Conservation (phyloP, 53 echinoderm and acorn worm species). For the Holothuria leucospilota region DNA sequence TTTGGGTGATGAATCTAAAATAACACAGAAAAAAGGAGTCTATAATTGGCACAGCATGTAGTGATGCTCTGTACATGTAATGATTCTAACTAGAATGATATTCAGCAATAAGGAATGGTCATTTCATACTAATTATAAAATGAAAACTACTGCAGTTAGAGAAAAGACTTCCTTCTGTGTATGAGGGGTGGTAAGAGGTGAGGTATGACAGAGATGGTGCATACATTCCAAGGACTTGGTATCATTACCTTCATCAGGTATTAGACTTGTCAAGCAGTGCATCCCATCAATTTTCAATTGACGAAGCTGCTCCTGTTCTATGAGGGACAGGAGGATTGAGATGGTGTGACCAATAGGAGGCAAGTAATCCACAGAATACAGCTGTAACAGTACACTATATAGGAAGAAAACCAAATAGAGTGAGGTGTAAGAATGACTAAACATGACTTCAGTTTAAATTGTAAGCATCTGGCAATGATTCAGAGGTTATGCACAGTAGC, state of each 20-base stretch:
- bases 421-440: not conserved
- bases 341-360: slow-evolving; percentile 84
- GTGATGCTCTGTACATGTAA: not conserved
- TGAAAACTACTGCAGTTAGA: no score
- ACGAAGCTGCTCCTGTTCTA: slow-evolving; percentile 78
- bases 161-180: no score
- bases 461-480: no score
- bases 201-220: no score
- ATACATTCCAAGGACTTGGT: no score
- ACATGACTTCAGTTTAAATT: no score
- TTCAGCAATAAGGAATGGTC: no score
- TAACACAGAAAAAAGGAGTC: not conserved
- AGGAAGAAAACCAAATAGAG: not conserved
- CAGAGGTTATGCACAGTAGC: no score
- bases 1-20: slow-evolving; percentile 18
- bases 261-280: slow-evolving; percentile 55
- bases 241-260: not conserved
- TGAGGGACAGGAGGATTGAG: slow-evolving; percentile 79
- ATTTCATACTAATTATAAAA: no score
- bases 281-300: slow-evolving; percentile 75
- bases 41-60: not conserved
- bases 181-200: no score
- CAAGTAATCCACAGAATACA: slow-evolving; percentile 69
- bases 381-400: slow-evolving; percentile 60
- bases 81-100: no score